Evolutionary conservation across 2,113 vertebrate genomes (phyloP).

Genomic region (Lontra canadensis): DNA sequence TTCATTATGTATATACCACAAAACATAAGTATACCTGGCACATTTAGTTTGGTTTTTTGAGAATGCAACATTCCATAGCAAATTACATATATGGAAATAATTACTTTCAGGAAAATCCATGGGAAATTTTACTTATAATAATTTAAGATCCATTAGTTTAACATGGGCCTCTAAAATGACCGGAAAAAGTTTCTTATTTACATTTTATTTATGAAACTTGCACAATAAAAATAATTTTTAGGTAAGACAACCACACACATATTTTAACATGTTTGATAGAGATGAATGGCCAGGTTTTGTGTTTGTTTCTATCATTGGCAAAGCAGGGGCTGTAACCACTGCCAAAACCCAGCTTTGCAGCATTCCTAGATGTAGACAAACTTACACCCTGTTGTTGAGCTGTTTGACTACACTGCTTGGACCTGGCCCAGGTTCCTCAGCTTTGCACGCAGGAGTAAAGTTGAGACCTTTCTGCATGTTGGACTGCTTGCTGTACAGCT

Average conservation of each 20-base stretch:
- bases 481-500: constrained; percentile 94
- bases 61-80: not conserved
- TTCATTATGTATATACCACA: not conserved
- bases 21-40: not conserved
- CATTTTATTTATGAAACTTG: not conserved
- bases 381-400: constrained; percentile 88
- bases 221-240: constrained; percentile 12
- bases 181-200: not conserved
- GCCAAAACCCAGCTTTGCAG: not conserved
- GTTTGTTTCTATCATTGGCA: not conserved
- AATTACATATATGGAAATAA: not conserved
- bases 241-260: not conserved
- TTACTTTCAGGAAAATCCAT: constrained; percentile 22
- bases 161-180: not conserved
- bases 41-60: not conserved
- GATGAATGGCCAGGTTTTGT: not conserved
- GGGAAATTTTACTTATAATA: not conserved
- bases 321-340: not conserved
- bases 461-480: constrained; percentile 87
- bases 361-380: constrained; percentile 61
- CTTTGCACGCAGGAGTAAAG: constrained; percentile 87
- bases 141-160: constrained; percentile 17
- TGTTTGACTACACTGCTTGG: constrained; percentile 86
- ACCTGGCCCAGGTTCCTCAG: constrained; percentile 86
- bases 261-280: not conserved